phyloP scores from a whole-genome alignment of 2,113 vertebrate species.

The Chitala chitala region DNA sequence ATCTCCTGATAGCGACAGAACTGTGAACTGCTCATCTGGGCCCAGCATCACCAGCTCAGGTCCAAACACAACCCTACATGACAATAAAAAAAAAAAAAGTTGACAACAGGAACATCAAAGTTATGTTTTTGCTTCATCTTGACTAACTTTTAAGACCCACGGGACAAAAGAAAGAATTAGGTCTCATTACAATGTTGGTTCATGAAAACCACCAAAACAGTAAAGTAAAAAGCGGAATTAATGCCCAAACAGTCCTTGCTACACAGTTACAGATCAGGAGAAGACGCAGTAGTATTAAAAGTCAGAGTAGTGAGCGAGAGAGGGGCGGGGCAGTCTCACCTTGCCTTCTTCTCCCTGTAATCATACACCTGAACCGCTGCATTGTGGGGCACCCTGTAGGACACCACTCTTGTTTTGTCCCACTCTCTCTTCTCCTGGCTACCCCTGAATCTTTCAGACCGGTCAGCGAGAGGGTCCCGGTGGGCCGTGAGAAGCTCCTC shows the following conservation, averaged over 20 bases:
- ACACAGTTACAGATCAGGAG: too few relatives aligned
- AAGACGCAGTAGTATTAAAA: too few relatives aligned
- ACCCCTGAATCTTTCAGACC: constrained; percentile 24
- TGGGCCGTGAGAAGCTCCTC: constrained; percentile 62
- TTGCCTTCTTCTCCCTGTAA: constrained; percentile 78
- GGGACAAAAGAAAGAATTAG: too few relatives aligned
- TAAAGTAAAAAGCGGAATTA: too few relatives aligned
- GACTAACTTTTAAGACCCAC: too few relatives aligned
- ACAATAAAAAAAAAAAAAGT: too few relatives aligned
- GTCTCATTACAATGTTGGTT: too few relatives aligned
- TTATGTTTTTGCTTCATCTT: too few relatives aligned
- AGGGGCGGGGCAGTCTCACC: constrained; percentile 48
- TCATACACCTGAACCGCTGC: constrained; percentile 82
- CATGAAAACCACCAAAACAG: too few relatives aligned
- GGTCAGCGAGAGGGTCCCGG: constrained; percentile 63
- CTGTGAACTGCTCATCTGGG: constrained; percentile 82
- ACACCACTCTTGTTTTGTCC: constrained; percentile 70
- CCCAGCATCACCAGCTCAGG: constrained; percentile 81
- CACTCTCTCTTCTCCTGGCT: neutral
- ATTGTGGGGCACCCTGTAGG: constrained; percentile 80
- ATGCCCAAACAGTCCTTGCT: too few relatives aligned
- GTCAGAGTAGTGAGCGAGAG: neutral
- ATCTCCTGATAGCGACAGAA: constrained; percentile 78
- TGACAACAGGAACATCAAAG: too few relatives aligned
- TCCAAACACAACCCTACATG: constrained; percentile 77